Base-by-base conservation (phyloP, 1,140 invertebrate genomes). In the Zaprionus davidi region DNA sequence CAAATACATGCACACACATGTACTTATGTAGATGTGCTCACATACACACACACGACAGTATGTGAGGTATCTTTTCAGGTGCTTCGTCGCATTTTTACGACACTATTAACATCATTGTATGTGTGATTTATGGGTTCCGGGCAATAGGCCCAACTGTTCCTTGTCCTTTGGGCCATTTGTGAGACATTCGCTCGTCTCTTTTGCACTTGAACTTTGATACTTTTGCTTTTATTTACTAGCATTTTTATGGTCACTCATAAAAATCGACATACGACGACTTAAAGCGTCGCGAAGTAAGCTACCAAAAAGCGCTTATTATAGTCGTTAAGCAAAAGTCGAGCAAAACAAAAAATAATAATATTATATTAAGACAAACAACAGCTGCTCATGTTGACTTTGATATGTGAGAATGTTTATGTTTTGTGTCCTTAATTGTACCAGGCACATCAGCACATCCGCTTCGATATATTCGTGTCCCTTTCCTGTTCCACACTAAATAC, bases 41-140 rank as follows among this genome's bases (percentile, higher is more conserved):
- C 31, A 20, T n/a, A n/a, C 20, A 28, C 51, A 63, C 20, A 41
- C 31, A 20, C 20, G 20, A 28, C 28, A 59, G 58, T 62, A 53
- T 66, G 70, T 28, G 31, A 59, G 69, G 51, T 69, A 38, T 28
- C 46, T 31, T 22, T 53, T 22, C 60, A 77, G 81, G 72, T 76
- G 69, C 76, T 58, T 79, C 81, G 75, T 71, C 66, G 71, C 67
- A 74, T 79, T 84, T 81, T 88, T 90, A 88, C 68, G 84, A 81
- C 78, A 81, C 85, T 90, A 90, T 79, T 85, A 85, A 90, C 78
- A 90, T 87, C 84, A 84, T 81, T 81, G 74, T 88, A 62, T 71
- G 73, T 75, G 77, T 88, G 83, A 88, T 87, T 83, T 87, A 87
- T 74, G 78, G 44, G 9, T 59, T 34, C 20, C 24, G 60, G 15